Evolutionary conservation across 2,797 vertebrate species (phyloP).

Genomic region (Rousettus madagascariensis): DNA sequence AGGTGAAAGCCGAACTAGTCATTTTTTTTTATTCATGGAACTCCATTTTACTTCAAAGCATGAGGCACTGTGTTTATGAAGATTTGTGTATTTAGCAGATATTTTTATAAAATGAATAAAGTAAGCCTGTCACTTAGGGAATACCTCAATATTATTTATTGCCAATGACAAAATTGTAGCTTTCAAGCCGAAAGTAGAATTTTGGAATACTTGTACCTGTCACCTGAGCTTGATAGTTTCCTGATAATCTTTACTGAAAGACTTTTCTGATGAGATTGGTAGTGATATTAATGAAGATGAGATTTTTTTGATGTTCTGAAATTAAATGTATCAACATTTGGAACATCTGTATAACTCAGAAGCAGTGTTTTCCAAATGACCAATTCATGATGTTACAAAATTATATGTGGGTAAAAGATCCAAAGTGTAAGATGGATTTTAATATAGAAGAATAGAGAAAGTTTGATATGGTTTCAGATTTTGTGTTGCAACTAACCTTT

Average conservation of each 20-base stretch:
- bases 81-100: neutral
- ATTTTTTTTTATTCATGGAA: no score
- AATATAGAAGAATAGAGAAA: neutral
- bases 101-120: neutral
- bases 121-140: neutral
- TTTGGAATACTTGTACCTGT: neutral
- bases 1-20: neutral
- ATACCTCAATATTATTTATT: neutral
- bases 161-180: neutral
- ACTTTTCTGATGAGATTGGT: neutral
- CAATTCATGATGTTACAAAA: neutral
- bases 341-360: neutral
- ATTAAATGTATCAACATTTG: neutral
- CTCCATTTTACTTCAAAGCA: neutral
- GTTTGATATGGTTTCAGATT: neutral
- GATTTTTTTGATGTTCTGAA: neutral
- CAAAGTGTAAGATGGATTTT: neutral
- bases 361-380: neutral
- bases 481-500: neutral
- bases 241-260: neutral
- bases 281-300: neutral
- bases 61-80: neutral
- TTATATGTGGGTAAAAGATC: neutral
- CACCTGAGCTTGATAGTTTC: neutral
- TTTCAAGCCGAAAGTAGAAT: neutral